Evolutionary conservation across 2,888 invertebrate genomes (phyloP).

Genomic region (Drosophila nigricruria): DNA sequence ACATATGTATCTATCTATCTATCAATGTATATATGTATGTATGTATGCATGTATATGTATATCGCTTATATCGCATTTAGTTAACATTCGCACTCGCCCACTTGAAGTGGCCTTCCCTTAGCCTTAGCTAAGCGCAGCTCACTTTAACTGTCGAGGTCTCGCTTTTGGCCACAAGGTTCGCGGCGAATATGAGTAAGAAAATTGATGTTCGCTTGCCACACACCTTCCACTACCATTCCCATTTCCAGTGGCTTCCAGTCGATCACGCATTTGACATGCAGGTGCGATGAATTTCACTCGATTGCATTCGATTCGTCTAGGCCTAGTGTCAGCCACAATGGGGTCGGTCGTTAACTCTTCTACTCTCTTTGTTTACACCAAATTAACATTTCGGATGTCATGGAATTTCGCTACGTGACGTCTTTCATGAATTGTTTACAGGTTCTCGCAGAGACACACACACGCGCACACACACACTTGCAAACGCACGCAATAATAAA

Average conservation of each 20-base stretch:
- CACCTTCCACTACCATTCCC: background rate
- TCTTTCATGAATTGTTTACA: constrained; percentile 70
- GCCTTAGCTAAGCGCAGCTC: constrained; percentile 53
- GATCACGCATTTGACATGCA: constrained; percentile 25
- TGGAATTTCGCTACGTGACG: constrained; percentile 71
- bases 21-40: background rate
- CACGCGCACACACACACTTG: constrained; percentile 10
- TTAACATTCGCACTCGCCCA: constrained; percentile 55
- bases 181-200: constrained; percentile 22
- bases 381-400: constrained; percentile 36
- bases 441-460: constrained; percentile 31
- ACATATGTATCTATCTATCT: background rate
- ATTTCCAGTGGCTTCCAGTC: background rate
- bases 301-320: constrained; percentile 49
- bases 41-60: background rate
- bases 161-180: constrained; percentile 43
- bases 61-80: constrained; percentile 5
- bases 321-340: constrained; percentile 42
- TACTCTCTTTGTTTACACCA: constrained; percentile 37
- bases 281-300: constrained; percentile 23
- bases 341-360: constrained; percentile 60
- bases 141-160: constrained; percentile 46
- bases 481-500: constrained; percentile 16
- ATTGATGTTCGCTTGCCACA: constrained; percentile 7
- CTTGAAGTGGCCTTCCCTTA: constrained; percentile 59